Evolutionary conservation across 2,888 invertebrate species (phyloP).

Genomic region (Pseudococcus jackbeardsleyi): DNA sequence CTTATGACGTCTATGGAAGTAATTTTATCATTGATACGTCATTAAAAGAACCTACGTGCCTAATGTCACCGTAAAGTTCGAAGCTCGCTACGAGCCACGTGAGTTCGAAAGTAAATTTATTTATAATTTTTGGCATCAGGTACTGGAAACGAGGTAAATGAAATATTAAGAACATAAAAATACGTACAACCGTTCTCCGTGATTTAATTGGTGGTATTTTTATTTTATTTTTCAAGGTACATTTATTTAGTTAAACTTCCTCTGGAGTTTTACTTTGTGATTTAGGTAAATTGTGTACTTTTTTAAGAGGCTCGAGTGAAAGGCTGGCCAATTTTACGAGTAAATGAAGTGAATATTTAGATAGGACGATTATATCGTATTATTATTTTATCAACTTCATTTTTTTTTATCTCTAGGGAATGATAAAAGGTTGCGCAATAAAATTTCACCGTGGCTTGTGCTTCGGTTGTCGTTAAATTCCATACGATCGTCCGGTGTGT

Average conservation of each 20-base stretch:
- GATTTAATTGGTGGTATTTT: constrained; percentile 19
- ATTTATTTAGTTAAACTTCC: constrained; percentile 23
- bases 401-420: not conserved
- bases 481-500: not conserved
- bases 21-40: not conserved
- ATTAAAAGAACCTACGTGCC: not conserved
- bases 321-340: not conserved
- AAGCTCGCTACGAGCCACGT: constrained; percentile 38
- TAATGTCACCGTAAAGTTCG: constrained; percentile 12
- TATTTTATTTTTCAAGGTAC: constrained; percentile 14
- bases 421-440: not conserved
- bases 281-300: not conserved
- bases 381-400: not conserved
- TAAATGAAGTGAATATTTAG: not conserved
- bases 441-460: not conserved
- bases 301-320: not conserved
- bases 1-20: not conserved
- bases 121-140: constrained; percentile 48
- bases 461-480: not conserved
- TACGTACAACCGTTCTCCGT: not conserved
- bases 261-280: constrained; percentile 2
- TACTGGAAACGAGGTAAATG: constrained; percentile 34
- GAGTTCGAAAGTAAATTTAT: constrained; percentile 34
- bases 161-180: constrained; percentile 34
- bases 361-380: not conserved